Conservation (phyloP, 2,888 invertebrate species). For the Ormyrus labotus region DNA sequence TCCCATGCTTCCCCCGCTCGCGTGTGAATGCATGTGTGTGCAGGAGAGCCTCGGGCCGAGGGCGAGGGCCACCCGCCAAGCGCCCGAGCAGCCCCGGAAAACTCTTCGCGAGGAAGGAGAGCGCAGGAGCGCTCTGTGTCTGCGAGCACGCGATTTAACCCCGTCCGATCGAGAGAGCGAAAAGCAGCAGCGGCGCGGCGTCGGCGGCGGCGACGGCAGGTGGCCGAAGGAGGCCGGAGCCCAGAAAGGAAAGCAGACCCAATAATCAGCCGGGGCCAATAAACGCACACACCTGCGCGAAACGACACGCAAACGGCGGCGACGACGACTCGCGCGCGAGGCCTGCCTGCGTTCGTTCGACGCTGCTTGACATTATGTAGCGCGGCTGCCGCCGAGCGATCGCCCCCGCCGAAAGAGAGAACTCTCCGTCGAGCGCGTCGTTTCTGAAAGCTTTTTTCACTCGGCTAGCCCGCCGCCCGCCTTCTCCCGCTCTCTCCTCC, state of each 20-base stretch:
- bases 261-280: slow-evolving; percentile 54
- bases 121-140: background rate
- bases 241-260: slow-evolving; percentile 47
- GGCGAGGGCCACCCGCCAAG: background rate
- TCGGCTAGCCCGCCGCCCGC: too few species aligned
- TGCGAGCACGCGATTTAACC: slow-evolving; percentile 48
- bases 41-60: too few species aligned
- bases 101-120: background rate
- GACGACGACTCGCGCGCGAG: background rate
- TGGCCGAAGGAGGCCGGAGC: too few species aligned
- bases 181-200: slow-evolving; percentile 2
- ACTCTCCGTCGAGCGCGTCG: too few species aligned
- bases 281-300: slow-evolving; percentile 41
- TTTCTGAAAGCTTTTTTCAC: too few species aligned
- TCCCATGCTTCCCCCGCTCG: too few species aligned
- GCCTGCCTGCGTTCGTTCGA: background rate
- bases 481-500: too few species aligned
- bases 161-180: slow-evolving; percentile 47
- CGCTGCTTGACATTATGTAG: too few species aligned
- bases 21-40: too few species aligned
- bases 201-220: background rate
- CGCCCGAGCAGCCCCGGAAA: background rate
- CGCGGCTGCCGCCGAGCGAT: too few species aligned
- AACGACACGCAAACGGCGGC: slow-evolving; percentile 9
- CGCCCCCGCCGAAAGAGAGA: too few species aligned